Evolutionary conservation across 2,113 vertebrate species (phyloP).

Genomic region (Poeciliopsis occidentalis): DNA sequence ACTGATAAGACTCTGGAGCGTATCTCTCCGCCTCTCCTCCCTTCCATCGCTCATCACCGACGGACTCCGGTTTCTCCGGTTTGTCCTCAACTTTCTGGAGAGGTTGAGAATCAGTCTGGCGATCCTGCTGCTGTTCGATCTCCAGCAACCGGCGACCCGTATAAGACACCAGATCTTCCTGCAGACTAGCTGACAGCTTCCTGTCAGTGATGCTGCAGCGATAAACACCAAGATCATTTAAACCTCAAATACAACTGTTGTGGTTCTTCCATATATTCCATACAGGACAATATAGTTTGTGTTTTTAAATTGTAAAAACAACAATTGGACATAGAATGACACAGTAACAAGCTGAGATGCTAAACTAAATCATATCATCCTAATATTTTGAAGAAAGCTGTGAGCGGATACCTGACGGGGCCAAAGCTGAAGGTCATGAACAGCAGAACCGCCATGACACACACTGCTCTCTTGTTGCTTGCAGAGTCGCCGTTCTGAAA

Average conservation of each 20-base stretch:
- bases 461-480: slow-evolving; percentile 85
- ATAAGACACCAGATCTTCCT: slow-evolving; percentile 60
- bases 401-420: slow-evolving; percentile 82
- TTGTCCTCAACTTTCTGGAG: slow-evolving; percentile 38
- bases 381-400: not conserved
- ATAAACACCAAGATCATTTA: not conserved
- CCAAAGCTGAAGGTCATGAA: slow-evolving; percentile 92
- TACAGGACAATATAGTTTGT: not conserved
- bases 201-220: slow-evolving; percentile 83
- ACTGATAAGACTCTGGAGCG: slow-evolving; percentile 49
- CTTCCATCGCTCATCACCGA: slow-evolving; percentile 62
- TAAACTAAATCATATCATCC: not conserved
- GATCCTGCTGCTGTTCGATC: slow-evolving; percentile 56
- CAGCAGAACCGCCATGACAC: slow-evolving; percentile 87
- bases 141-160: slow-evolving; percentile 81
- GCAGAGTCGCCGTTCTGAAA: slow-evolving; percentile 76
- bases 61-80: slow-evolving; percentile 62
- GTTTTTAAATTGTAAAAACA: not conserved
- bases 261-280: too few relatives aligned
- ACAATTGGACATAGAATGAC: not conserved
- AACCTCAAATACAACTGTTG: not conserved
- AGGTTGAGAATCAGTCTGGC: not conserved
- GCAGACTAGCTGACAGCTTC: slow-evolving; percentile 56
- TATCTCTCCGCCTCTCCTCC: slow-evolving; percentile 59
- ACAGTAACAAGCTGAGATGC: not conserved